Conservation (phyloP, 1,140 invertebrate species). For the Tribolium castaneum region DNA sequence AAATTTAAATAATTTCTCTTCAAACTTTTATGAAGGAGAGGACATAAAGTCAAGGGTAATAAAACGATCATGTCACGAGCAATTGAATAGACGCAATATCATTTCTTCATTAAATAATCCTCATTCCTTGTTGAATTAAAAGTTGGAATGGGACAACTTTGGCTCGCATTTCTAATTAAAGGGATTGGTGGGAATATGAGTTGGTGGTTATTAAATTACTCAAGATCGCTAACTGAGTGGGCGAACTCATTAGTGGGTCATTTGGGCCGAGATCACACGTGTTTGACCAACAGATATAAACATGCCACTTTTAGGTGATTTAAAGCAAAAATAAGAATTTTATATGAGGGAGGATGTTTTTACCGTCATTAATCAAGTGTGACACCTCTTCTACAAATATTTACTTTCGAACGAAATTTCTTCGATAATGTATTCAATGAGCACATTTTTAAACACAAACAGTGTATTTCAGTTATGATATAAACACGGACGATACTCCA, state of each 20-base stretch:
- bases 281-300: background rate
- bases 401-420: background rate
- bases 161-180: constrained; percentile 20
- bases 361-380: constrained; percentile 6
- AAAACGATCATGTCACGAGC: constrained; percentile 4
- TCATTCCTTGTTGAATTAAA: constrained; percentile 19
- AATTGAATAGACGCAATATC: constrained; percentile 12
- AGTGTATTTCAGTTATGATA: constrained; percentile 8
- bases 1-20: constrained; percentile 5
- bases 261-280: constrained; percentile 8
- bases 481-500: constrained; percentile 17
- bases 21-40: background rate
- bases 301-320: background rate
- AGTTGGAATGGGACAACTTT: constrained; percentile 29
- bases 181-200: constrained; percentile 18
- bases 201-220: constrained; percentile 29
- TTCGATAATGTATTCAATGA: constrained; percentile 8
- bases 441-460: constrained; percentile 19
- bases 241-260: constrained; percentile 7
- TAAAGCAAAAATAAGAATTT: background rate
- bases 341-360: background rate
- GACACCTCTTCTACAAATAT: background rate
- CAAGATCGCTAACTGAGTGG: background rate
- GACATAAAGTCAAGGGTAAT: background rate
- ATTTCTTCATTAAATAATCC: constrained; percentile 19